phyloP scores from a whole-genome alignment of 2,113 vertebrate genomes.

The Hemichromis elongatus region DNA sequence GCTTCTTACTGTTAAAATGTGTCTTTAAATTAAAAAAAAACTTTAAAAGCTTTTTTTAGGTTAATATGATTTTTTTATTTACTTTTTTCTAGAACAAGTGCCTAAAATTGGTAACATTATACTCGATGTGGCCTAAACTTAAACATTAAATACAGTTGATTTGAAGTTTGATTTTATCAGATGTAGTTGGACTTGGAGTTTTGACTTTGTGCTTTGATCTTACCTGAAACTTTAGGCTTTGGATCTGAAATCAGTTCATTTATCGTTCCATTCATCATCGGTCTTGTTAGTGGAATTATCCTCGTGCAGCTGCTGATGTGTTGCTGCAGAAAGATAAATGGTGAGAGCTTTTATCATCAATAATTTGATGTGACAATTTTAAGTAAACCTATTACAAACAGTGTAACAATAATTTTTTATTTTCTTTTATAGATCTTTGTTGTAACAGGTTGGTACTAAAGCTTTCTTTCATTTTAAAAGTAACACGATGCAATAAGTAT shows the following conservation, averaged over 20 bases:
- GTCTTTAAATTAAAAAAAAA: no score
- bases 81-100: neutral
- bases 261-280: neutral
- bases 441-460: neutral
- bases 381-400: neutral
- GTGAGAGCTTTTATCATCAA: neutral
- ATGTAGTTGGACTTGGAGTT: neutral
- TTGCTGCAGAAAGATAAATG: neutral
- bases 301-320: neutral
- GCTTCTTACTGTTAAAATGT: no score
- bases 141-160: no score
- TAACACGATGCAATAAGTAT: fast-evolving
- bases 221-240: neutral
- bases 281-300: neutral
- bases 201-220: neutral
- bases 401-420: neutral
- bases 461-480: neutral
- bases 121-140: neutral
- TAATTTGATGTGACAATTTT: neutral
- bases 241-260: neutral
- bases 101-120: no score
- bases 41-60: no score
- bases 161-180: neutral
- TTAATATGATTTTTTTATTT: neutral
- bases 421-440: neutral